Base-by-base conservation (phyloP, 2,113 vertebrate species). In the Mormyrus lacerda region DNA sequence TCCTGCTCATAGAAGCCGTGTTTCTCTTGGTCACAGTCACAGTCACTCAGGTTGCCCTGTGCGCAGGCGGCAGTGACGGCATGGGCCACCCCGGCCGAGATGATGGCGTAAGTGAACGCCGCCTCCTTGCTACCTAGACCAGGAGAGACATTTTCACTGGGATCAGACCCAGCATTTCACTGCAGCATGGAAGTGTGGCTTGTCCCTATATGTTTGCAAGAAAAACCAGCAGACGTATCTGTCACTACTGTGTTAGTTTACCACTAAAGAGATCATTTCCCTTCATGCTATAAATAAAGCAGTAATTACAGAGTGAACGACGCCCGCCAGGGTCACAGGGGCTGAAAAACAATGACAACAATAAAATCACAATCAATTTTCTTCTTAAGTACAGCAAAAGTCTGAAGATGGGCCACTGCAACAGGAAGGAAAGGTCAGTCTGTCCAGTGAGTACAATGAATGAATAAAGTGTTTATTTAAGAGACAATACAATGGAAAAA, bases 11-110 rank as follows among this genome's bases (percentile, higher is more conserved):
- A 98, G 94, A 97, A 97, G 87, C 98, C 98, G 93, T 99, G 98
- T 92, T 99, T 99, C 91, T 98, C 97, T 91, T 97, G 97, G 94
- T 99, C 98, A 2, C 98, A 99, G 92, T 98, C 98, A 6, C 98
- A 99, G 95, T 98, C 97, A 1, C 98, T 98, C 93, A 99, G 95
- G 95, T 98, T 99, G 3, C 98, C 98, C 95, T 98, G 98, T 0
- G 98, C 99, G 50, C 98, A 99, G 90, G 98, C 98, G 0, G 98
- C 97, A 0, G 98, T 99, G 93, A 99, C 97, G 89, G 98, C 98
- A 0, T 99, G 98, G 0, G 98, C 98, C 91, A 99, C 98, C 0
- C 98, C 98, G 0, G 98, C 98, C 0, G 98, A 97, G 1, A 99
- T 98, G 95, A 99, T 98, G 93, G 97, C 98, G 0, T 99, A 99